Evolutionary conservation across 53 echinoderm and acorn worm genomes (phyloP).

Genomic region (Hippasteria phrygiana): DNA sequence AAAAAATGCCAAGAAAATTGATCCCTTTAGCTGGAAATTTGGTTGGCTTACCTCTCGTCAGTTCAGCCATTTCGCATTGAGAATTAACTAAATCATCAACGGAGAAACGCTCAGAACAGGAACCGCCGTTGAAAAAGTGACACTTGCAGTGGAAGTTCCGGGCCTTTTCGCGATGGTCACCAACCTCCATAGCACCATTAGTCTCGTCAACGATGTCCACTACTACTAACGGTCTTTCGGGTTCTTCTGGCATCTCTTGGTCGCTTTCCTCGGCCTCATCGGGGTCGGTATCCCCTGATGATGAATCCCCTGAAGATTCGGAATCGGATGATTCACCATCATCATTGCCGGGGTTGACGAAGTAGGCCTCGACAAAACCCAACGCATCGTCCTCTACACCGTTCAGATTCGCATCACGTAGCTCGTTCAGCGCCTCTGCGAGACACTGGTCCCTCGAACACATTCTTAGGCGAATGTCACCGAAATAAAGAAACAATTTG

Average conservation of each 20-base stretch:
- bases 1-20: too few species aligned
- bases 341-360: not conserved
- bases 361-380: conserved; percentile 40
- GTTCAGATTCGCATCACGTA: conserved; percentile 15
- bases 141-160: conserved; percentile 14
- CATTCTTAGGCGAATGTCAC: not conserved
- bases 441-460: conserved; percentile 29
- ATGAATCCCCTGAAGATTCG: not conserved
- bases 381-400: not conserved
- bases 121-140: not conserved
- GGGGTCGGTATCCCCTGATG: not conserved
- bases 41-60: conserved; percentile 10
- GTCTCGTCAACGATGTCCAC: not conserved
- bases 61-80: conserved; percentile 18
- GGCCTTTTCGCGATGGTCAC: not conserved
- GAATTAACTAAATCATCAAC: conserved; percentile 20
- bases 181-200: conserved; percentile 18
- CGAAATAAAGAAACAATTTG: not conserved
- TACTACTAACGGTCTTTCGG: not conserved
- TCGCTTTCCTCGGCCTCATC: not conserved
- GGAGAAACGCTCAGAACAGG: not conserved
- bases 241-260: not conserved
- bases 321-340: conserved; percentile 3
- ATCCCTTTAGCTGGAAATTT: not conserved
- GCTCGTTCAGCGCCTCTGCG: conserved; percentile 33